Percentiles rank a stretch among this genome's conserved stretches.
These are phyloP conservation scores for Paragorgia papillata DNA, from an alignment of 92 coral and sea anemone genomes.

Conservation along the genomic window DNA sequence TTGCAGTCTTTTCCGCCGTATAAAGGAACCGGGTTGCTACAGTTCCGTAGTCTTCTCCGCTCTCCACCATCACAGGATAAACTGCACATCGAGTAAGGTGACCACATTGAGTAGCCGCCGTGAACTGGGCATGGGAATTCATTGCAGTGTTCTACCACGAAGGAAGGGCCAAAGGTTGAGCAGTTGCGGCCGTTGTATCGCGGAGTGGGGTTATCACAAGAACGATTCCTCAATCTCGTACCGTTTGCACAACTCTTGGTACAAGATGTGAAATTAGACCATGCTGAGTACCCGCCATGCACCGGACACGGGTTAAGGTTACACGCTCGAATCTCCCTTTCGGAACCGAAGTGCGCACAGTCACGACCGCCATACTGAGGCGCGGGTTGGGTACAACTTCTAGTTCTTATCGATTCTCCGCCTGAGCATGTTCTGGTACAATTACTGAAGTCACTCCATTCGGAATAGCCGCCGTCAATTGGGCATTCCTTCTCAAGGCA, in stretches of 20 bases:
- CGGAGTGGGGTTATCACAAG: conserved; percentile 63
- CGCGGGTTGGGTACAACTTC: conserved; percentile 65
- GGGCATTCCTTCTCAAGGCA: conserved; percentile 66
- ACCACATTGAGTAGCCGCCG: conserved; percentile 69
- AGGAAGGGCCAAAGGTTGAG: conserved; percentile 49
- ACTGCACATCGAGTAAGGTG: conserved; percentile 55
- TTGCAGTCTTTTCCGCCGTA: conserved; percentile 23
- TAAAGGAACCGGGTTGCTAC: neutral
- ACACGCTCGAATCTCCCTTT: conserved; percentile 48
- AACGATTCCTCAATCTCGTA: conserved; percentile 48
- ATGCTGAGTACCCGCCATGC: conserved; percentile 66
- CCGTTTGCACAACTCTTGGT: conserved; percentile 71
- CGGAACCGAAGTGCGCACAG: conserved; percentile 58
- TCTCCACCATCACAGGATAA: conserved; percentile 65
- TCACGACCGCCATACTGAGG: conserved; percentile 63
- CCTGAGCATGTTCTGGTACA: conserved; percentile 66
- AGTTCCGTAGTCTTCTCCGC: neutral
- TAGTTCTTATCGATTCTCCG: conserved; percentile 50
- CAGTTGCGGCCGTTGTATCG: conserved; percentile 63
- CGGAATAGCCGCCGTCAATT: conserved; percentile 60
- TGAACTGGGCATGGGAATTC: conserved; percentile 63
- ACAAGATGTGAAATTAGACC: conserved; percentile 63
- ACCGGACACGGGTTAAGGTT: conserved; percentile 65
- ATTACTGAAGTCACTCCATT: conserved; percentile 58
- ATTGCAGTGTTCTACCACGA: conserved; percentile 51